Evolutionary conservation across 2,797 vertebrate genomes (phyloP).

Genomic region (Malurus splendens): DNA sequence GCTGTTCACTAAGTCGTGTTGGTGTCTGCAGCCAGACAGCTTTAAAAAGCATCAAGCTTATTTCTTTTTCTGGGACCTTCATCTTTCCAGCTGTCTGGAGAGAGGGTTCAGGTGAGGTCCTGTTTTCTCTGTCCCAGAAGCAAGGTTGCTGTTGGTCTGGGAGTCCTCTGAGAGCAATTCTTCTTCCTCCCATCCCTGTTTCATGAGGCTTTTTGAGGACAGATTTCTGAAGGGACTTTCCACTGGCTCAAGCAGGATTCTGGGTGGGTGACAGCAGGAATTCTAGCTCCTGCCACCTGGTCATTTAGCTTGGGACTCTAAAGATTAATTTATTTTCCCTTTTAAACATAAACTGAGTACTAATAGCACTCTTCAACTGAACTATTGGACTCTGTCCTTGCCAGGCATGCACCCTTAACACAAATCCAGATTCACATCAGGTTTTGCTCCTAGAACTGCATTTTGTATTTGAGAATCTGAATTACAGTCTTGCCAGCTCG

Average conservation of each 20-base stretch:
- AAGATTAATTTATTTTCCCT: neutral
- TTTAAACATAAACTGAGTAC: neutral
- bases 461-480: neutral
- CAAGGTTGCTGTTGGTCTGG: neutral
- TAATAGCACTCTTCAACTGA: neutral
- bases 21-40: neutral
- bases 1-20: neutral
- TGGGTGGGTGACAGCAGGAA: neutral
- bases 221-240: neutral
- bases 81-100: neutral
- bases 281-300: neutral
- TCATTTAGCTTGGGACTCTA: neutral
- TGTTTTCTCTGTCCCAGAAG: neutral
- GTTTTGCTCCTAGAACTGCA: neutral
- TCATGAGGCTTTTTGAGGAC: neutral
- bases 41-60: neutral
- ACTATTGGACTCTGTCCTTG: neutral
- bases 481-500: neutral
- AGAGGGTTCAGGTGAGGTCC: neutral
- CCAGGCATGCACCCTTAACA: neutral
- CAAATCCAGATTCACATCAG: neutral
- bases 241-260: neutral
- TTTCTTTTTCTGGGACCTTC: neutral
- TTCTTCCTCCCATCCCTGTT: neutral
- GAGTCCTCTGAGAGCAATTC: neutral